Evolutionary conservation across 1,140 invertebrate genomes (phyloP).

Genomic region (Globodera rostochiensis): DNA sequence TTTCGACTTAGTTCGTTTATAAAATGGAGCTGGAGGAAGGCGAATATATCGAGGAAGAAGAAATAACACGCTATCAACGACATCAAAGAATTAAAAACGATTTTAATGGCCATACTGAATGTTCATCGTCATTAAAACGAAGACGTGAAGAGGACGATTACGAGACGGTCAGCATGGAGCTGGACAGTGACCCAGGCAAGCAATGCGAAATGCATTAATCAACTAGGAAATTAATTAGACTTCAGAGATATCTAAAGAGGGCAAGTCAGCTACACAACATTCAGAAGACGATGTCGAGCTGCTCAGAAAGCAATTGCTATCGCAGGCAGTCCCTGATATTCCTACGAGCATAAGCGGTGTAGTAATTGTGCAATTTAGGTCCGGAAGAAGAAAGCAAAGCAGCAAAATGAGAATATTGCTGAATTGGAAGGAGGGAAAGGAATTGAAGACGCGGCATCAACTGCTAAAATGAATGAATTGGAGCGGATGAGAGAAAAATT

Average conservation of each 20-base stretch:
- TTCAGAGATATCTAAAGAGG: neutral
- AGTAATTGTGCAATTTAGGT: neutral
- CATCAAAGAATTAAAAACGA: neutral
- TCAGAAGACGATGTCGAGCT: neutral
- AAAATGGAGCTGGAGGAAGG: neutral
- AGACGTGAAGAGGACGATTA: conserved; percentile 2
- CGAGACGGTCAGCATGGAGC: neutral
- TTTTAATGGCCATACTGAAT: neutral
- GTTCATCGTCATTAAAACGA: neutral
- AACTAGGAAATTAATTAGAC: too few relatives aligned
- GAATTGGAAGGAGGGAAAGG: neutral
- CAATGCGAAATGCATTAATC: too few relatives aligned
- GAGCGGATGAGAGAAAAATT: neutral
- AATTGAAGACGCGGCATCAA: neutral
- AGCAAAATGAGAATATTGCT: neutral
- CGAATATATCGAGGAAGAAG: neutral
- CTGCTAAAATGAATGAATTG: neutral
- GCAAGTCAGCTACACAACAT: neutral
- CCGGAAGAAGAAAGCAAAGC: neutral
- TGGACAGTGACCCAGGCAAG: neutral
- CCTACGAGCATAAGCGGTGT: neutral
- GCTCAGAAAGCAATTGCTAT: neutral
- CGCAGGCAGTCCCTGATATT: neutral
- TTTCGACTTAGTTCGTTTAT: neutral
- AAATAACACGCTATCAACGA: neutral